Evolutionary conservation across 2,797 vertebrate species (phyloP).

Genomic region (Perodicticus potto): DNA sequence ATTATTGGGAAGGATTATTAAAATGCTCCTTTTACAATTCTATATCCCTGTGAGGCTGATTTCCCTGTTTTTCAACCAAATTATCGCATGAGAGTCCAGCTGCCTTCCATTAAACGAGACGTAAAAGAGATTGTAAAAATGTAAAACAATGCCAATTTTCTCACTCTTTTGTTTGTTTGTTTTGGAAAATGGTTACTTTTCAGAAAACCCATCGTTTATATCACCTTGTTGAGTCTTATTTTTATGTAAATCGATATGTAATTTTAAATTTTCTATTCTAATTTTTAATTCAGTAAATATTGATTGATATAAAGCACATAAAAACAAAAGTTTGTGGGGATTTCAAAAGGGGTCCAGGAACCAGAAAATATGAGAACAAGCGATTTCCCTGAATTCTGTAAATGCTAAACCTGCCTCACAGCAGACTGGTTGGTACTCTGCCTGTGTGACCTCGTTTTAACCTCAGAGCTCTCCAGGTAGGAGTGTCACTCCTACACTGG

Average conservation of each 20-base stretch:
- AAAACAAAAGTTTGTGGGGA: neutral
- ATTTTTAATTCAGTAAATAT: conserved; percentile 59
- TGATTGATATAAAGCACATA: neutral
- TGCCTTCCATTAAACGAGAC: conserved; percentile 21
- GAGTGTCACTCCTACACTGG: neutral
- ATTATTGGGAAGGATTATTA: neutral
- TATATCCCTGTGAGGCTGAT: neutral
- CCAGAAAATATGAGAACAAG: neutral
- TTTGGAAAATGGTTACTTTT: conserved; percentile 53
- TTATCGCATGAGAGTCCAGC: conserved; percentile 5
- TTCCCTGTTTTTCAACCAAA: conserved; percentile 36
- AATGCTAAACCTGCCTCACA: neutral
- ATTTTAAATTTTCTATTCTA: conserved; percentile 53
- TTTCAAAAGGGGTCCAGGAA: neutral
- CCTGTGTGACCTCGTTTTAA: neutral
- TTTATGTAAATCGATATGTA: conserved; percentile 23
- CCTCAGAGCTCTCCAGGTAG: no score
- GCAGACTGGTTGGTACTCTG: neutral
- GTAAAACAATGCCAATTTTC: conserved; percentile 41
- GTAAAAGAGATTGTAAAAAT: conserved; percentile 28
- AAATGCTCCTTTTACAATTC: neutral
- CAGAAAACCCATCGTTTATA: conserved; percentile 13
- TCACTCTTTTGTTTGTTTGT: neutral
- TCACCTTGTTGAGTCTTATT: conserved; percentile 24
- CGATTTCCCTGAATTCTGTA: neutral